Base-by-base conservation (phyloP, 2,888 invertebrate species). In the Choristoneura rosaceana region DNA sequence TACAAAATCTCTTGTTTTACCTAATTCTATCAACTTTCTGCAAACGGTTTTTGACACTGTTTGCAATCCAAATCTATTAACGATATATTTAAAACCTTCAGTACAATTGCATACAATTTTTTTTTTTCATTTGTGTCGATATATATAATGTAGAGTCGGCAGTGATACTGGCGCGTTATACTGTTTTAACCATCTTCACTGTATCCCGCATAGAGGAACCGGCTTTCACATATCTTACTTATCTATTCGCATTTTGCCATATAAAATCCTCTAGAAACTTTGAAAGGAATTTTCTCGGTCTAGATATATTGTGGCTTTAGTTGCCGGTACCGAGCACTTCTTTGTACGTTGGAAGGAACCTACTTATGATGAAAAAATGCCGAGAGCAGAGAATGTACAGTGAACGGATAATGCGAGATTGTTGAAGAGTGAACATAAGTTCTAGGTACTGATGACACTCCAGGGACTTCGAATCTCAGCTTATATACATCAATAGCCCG, bases 211-310 rank as follows among this genome's bases (percentile, higher is more conserved):
- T 34, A 55, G 65, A 41, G 65, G 61, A 55, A 45, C 52, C 12
- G 61, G 62, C 62, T 71, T 58, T 68, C 33, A 62, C 67, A 58
- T 63, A 67, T 71, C 62, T 71, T 61, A 55, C 50, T 64, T 64
- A 67, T 71, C 66, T 66, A 66, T 71, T 38, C 41, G 58, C 62
- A 68, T 67, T 70, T 71, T 62, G 71, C 58, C 52, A 55, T 63
- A 71, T 68, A 71, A 71, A 71, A 67, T 67, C 63, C 58, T 63
- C 38, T 41, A n/a, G 47, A 41, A 55, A 63, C 62, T 70, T 61
- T 50, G 15, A 67, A 68, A 55, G 38, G 25, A 50, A 33, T 55
- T 69, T 69, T 50, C 52, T 52, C 47, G n/a, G 38, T 38, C 45
- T 67, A 52, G 15, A 67, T 62, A 47, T 63, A 68, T 71, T 71